phyloP scores from a whole-genome alignment of 2,888 invertebrate genomes.

The Scaptomyza cyrtandrae region DNA sequence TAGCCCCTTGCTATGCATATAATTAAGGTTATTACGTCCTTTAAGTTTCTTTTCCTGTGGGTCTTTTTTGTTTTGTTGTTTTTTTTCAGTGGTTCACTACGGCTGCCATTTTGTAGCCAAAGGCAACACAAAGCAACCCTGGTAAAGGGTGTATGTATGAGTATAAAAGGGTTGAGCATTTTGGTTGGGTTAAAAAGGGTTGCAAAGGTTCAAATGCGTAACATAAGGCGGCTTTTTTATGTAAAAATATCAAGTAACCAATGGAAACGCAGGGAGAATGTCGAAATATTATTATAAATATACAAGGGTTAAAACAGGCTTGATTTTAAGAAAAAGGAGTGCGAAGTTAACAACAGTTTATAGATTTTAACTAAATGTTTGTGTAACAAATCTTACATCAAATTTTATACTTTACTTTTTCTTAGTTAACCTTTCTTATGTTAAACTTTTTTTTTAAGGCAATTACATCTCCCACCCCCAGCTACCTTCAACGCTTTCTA shows the following conservation, averaged over 20 bases:
- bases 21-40: slow-evolving; percentile 50
- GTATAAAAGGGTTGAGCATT: slow-evolving; percentile 48
- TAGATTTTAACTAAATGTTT: too few species aligned
- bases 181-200: slow-evolving; percentile 28
- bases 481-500: slow-evolving; percentile 14
- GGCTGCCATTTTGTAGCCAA: slow-evolving; percentile 60
- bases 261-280: slow-evolving; percentile 35
- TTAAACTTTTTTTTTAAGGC: too few species aligned
- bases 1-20: slow-evolving; percentile 41
- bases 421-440: too few species aligned
- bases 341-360: too few species aligned
- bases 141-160: background rate
- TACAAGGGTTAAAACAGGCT: background rate
- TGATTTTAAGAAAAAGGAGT: background rate
- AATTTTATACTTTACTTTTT: too few species aligned
- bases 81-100: slow-evolving; percentile 13
- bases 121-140: slow-evolving; percentile 47
- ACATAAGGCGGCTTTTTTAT: slow-evolving; percentile 7
- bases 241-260: slow-evolving; percentile 34
- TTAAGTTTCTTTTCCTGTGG: slow-evolving; percentile 20
- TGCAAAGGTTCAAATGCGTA: slow-evolving; percentile 46
- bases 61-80: slow-evolving; percentile 1
- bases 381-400: too few species aligned
- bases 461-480: background rate
- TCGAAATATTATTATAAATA: background rate